Base-by-base conservation (phyloP, 2,797 vertebrate species). In the Picus viridis region DNA sequence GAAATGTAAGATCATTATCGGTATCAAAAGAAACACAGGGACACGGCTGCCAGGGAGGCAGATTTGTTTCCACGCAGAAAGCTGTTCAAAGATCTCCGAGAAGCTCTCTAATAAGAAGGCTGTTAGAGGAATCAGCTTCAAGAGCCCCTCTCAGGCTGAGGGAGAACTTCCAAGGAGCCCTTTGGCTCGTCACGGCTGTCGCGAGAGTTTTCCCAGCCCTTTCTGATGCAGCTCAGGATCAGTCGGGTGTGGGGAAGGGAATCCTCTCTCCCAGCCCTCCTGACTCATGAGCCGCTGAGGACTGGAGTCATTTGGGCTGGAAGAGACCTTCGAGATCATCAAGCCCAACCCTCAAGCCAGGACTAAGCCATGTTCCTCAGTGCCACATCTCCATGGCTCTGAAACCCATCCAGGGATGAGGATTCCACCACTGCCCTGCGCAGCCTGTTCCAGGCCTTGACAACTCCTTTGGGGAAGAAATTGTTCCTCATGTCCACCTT, bases 1-100 rank as follows among this genome's bases (percentile, higher is more conserved):
- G 93, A 84, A 81, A 93, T 96, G 94, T 96, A 96, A 96, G 96
- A 96, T 96, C 96, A 96, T 96, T 96, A 96, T 95, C 94, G 13
- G 75, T 96, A 96, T 96, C 96, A 96, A 96, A 96, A 96, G 94
- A 83, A 96, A 96, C 95, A 95, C 94, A 89, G 94, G 94, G 76
- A 81, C 94, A 81, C 90, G 85, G 90, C 92, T 93, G 96, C 93
- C 94, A 51, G 16, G 92, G 93, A 96, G 92, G 93, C 95, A 95
- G 92, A 94, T 96, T 90, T 95, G 89, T 96, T 95, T 94, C 92
- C 64, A 32, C 91, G 84, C 93, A 89, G 93, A 94, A 86, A 81
- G 94, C 92, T 92, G 93, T 90, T 96, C 96, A 94, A 96, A 95
- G 95, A 90, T 93, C 61, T 68, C 73, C 7, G 34, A 62, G 76